phyloP scores from a whole-genome alignment of 1,140 invertebrate species.

The Papilio polytes region DNA sequence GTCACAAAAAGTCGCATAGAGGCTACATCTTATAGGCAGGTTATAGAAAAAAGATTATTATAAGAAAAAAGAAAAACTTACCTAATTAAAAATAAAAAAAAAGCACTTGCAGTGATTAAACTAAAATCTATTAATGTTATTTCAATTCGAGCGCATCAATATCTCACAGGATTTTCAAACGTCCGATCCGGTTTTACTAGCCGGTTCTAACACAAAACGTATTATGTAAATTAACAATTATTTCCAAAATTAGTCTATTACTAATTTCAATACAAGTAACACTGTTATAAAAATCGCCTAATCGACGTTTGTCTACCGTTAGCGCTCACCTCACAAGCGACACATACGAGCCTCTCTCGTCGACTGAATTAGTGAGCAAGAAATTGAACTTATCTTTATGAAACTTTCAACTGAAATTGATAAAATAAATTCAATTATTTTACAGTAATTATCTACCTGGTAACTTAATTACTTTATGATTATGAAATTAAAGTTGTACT shows the following conservation, averaged over 20 bases:
- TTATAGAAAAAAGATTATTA: not conserved
- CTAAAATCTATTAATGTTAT: not conserved
- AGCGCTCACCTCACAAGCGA: slow-evolving; percentile 24
- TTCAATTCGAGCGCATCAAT: not conserved
- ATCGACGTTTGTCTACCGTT: not conserved
- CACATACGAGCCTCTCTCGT: slow-evolving; percentile 39
- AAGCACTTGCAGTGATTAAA: not conserved
- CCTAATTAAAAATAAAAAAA: not conserved
- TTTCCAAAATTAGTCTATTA: not conserved
- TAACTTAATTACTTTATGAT: not conserved
- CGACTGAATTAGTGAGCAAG: slow-evolving; percentile 42
- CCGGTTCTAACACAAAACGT: slow-evolving; percentile 12
- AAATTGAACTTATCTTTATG: slow-evolving; percentile 9
- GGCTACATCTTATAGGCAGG: not conserved
- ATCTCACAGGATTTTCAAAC: not conserved
- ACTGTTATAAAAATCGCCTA: not conserved
- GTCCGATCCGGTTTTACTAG: not conserved
- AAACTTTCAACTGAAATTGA: slow-evolving; percentile 21
- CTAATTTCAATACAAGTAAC: not conserved
- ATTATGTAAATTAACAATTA: not conserved
- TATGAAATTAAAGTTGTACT: not conserved
- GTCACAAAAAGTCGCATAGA: not conserved
- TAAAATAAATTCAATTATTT: not conserved
- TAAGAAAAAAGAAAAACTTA: not conserved
- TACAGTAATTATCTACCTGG: not conserved